Base-by-base conservation (phyloP, 2,888 invertebrate species). In the Eudiplozoon nipponicum region DNA sequence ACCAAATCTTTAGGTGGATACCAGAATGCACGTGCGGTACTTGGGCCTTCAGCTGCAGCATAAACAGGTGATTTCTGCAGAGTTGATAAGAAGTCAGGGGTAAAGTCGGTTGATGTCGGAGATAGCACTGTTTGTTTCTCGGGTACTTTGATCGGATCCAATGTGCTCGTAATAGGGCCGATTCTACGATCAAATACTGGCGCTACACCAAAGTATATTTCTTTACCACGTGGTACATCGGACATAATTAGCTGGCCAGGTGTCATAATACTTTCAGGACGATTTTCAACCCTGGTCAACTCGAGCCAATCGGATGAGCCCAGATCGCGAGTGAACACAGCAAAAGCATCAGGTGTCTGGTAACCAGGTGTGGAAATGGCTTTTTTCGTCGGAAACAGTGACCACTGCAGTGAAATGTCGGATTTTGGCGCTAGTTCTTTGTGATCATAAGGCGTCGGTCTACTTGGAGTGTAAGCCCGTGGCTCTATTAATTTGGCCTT, bases 181-280 rank as follows among this genome's bases (percentile, higher is more conserved):
- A 36, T 26, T 36, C 28, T 3, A 29, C 11, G 26, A 34, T 26
- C 28, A 36, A 21, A 17, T 17, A 36, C 15, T 18, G 36, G 36
- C 7, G 36, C 36, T 7, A 36, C 26, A 23, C 36, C 36, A 36
- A 36, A 36, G 22, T 33, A 33, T n/a, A 23, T 23, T 29, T 36
- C 17, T 29, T 13, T 36, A 15, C 26, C 36, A 9, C 26, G 4
- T 23, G 22, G 9, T 4, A 29, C 7, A 26, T 36, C 3, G n/a
- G n/a, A n/a, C n/a, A n/a, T n/a, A n/a, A n/a, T n/a, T n/a, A n/a
- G n/a, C n/a, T n/a, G n/a, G n/a, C n/a, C n/a, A n/a, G n/a, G n/a
- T n/a, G n/a, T n/a, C n/a, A n/a, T n/a, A n/a, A n/a, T n/a, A n/a
- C n/a, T n/a, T n/a, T n/a, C n/a, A n/a, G n/a, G n/a, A n/a, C n/a